Percentiles rank a stretch among this genome's conserved stretches.
phyloP scores from a whole-genome alignment of 2,888 invertebrate genomes.

The Acanthosoma haemorrhoidale region DNA sequence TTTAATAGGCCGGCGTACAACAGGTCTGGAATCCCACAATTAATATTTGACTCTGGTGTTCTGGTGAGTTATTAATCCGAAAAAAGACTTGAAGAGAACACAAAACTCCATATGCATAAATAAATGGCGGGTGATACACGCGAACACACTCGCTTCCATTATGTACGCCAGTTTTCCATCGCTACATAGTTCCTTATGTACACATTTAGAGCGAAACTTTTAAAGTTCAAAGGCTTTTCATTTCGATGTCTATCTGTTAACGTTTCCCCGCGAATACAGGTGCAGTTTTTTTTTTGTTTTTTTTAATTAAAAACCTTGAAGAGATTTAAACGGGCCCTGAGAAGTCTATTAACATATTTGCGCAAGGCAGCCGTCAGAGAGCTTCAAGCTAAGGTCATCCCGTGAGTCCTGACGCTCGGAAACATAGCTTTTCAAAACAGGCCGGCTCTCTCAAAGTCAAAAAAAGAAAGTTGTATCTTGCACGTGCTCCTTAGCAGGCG shows the following conservation, averaged over 20 bases:
- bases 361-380: constrained; percentile 11
- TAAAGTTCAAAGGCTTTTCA: neutral
- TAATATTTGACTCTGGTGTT: neutral
- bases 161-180: too few relatives aligned
- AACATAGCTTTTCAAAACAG: neutral
- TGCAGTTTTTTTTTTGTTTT: neutral
- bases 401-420: neutral
- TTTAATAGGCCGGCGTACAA: neutral
- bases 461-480: neutral
- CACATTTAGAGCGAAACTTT: neutral
- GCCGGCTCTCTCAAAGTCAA: neutral
- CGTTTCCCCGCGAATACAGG: neutral
- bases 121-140: neutral
- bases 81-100: neutral
- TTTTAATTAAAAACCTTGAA: constrained; percentile 25
- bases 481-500: too few relatives aligned
- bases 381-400: constrained; percentile 1
- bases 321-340: constrained; percentile 19
- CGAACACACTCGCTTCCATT: too few relatives aligned
- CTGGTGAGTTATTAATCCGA: neutral
- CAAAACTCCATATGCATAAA: constrained; percentile 4
- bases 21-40: neutral
- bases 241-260: too few relatives aligned
- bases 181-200: too few relatives aligned
- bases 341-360: constrained; percentile 27